Conservation (phyloP, 2,888 invertebrate species). For the Chymomyza caudatula region DNA sequence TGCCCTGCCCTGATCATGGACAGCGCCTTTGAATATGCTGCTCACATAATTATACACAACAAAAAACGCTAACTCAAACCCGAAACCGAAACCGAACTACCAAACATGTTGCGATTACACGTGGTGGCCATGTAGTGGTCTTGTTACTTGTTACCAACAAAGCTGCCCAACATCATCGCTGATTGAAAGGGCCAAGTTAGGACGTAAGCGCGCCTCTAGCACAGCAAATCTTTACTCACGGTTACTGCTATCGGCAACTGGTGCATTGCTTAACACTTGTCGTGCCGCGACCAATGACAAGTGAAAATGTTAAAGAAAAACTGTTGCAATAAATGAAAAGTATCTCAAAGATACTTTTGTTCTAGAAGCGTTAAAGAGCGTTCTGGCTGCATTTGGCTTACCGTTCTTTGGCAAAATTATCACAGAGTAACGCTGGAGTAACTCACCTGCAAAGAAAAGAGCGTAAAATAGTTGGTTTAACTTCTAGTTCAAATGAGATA, state of each 20-base stretch:
- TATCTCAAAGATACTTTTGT: not conserved
- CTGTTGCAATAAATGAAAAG: not conserved
- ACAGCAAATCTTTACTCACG: not conserved
- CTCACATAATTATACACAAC: conserved; percentile 53
- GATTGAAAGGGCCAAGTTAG: not conserved
- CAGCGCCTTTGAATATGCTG: conserved; percentile 50
- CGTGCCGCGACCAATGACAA: not conserved
- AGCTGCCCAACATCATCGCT: not conserved
- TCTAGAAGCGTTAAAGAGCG: too few relatives aligned
- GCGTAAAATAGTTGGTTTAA: not conserved
- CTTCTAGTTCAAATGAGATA: conserved; percentile 10
- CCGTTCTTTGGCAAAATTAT: not conserved
- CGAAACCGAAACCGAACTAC: conserved; percentile 35
- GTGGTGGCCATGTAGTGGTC: conserved; percentile 68
- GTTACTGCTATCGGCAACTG: not conserved
- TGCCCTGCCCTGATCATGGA: conserved; percentile 1
- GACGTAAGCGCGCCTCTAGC: too few relatives aligned
- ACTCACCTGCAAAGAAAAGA: conserved; percentile 56
- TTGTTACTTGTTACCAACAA: conserved; percentile 47
- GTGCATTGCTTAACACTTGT: not conserved
- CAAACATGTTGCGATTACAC: conserved; percentile 60
- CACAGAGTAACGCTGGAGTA: not conserved
- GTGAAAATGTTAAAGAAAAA: not conserved
- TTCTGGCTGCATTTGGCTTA: too few relatives aligned
- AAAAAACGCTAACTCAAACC: conserved; percentile 26